Evolutionary conservation across 2,888 invertebrate genomes (phyloP).

Genomic region (Callinectes sapidus): DNA sequence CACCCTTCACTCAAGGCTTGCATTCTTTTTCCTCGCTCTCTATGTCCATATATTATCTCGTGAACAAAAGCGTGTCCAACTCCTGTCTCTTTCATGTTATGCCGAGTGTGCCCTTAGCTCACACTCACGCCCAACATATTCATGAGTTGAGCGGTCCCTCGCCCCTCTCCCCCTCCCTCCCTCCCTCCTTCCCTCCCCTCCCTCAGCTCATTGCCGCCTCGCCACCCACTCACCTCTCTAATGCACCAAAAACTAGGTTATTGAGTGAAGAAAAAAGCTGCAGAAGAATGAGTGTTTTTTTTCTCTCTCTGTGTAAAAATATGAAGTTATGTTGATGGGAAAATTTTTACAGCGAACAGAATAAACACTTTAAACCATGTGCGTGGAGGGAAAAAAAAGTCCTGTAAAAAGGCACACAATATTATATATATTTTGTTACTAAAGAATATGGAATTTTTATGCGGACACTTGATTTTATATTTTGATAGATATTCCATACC

Average conservation of each 20-base stretch:
- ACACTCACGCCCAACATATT: not conserved
- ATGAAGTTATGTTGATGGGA: conserved; percentile 8
- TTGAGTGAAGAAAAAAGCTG: not conserved
- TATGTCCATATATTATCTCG: not conserved
- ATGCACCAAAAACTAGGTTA: not conserved
- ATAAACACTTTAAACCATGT: not conserved
- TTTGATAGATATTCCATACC: not conserved
- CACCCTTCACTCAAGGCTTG: not conserved
- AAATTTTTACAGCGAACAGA: not conserved
- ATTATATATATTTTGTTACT: conserved; percentile 18
- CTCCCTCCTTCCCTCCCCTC: too few relatives aligned
- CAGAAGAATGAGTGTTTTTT: not conserved
- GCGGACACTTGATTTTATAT: not conserved
- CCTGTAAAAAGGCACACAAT: not conserved
- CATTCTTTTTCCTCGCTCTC: conserved; percentile 11
- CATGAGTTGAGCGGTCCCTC: not conserved
- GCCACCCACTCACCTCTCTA: not conserved
- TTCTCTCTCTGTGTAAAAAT: not conserved
- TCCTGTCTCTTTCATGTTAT: not conserved
- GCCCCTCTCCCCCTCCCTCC: not conserved
- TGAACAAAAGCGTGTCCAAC: not conserved
- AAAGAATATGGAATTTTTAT: not conserved
- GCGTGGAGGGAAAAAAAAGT: not conserved
- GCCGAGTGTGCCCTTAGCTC: not conserved
- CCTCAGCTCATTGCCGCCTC: not conserved